A percentile compares a stretch with the other conserved stretches of the same genome.
phyloP scores from a whole-genome alignment of 2,888 invertebrate genomes.

The Harpalus rufipes region DNA sequence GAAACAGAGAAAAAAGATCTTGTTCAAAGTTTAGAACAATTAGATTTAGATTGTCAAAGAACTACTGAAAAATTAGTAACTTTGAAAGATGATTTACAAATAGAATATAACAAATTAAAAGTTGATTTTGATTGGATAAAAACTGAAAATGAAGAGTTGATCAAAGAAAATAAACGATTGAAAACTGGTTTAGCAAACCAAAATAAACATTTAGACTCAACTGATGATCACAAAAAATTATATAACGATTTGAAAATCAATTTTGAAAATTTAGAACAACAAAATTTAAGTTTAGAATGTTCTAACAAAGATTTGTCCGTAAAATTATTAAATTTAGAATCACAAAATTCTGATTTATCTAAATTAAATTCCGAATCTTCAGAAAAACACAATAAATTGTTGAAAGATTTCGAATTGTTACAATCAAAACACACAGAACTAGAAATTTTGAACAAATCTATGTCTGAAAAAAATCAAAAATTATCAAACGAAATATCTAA shows the following conservation, averaged over 20 bases:
- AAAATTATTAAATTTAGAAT: constrained; percentile 25
- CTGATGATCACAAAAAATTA: constrained; percentile 25
- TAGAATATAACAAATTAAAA: constrained; percentile 74
- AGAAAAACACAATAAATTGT: constrained; percentile 40
- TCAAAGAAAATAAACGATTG: constrained; percentile 72
- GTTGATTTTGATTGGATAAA: constrained; percentile 79
- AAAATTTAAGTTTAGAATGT: constrained; percentile 46
- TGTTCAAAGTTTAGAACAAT: constrained; percentile 73
- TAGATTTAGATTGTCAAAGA: constrained; percentile 75
- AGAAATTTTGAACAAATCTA: constrained; percentile 46
- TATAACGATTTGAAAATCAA: constrained; percentile 45
- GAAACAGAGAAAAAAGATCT: constrained; percentile 75
- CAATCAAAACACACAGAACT: constrained; percentile 25
- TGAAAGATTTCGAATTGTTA: constrained; percentile 54
- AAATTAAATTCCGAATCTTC: constrained; percentile 14
- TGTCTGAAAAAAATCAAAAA: constrained; percentile 79
- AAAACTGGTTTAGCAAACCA: constrained; percentile 67
- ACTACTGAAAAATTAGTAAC: constrained; percentile 74
- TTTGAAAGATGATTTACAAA: constrained; percentile 74
- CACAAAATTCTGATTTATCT: constrained; percentile 24
- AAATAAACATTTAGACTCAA: neutral
- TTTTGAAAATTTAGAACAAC: constrained; percentile 31
- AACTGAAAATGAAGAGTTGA: constrained; percentile 81
- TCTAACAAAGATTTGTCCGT: constrained; percentile 1
- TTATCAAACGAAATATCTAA: constrained; percentile 78